Conservation (phyloP, 2,888 invertebrate genomes). For the Meteorus colon region DNA sequence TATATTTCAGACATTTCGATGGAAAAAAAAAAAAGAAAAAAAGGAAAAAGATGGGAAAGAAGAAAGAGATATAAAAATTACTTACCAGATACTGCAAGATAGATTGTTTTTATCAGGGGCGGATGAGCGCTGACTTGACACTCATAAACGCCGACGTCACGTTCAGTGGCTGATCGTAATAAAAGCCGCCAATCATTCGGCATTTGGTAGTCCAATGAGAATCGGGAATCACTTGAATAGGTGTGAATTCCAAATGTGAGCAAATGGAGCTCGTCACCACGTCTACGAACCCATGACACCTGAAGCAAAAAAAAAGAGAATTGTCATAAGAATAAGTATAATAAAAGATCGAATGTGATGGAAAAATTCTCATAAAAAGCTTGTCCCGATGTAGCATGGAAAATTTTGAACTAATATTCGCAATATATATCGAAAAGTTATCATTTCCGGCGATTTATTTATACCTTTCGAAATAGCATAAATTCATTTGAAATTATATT, state of each 20-base stretch:
- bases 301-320: slow-evolving; percentile 48
- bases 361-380: too few species aligned
- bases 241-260: slow-evolving; percentile 67
- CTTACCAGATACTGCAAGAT: slow-evolving; percentile 84
- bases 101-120: slow-evolving; percentile 81
- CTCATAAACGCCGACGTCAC: slow-evolving; percentile 86
- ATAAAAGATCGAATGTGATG: background rate
- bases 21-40: too few species aligned
- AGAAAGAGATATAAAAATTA: slow-evolving; percentile 49
- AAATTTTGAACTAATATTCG: too few species aligned
- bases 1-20: too few species aligned
- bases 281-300: slow-evolving; percentile 70
- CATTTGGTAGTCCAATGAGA: slow-evolving; percentile 81
- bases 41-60: too few species aligned
- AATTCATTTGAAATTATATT: too few species aligned
- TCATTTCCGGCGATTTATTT: too few species aligned
- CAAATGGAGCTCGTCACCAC: slow-evolving; percentile 67
- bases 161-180: slow-evolving; percentile 82
- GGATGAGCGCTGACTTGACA: slow-evolving; percentile 88
- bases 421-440: too few species aligned
- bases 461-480: too few species aligned
- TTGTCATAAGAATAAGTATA: background rate
- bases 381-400: too few species aligned
- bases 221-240: slow-evolving; percentile 76
- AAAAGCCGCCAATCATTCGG: slow-evolving; percentile 86